Evolutionary conservation across 2,888 invertebrate species (phyloP), one percentile per base, ranked within the genome.

Genomic region (Tolmerus cingulatus): DNA sequence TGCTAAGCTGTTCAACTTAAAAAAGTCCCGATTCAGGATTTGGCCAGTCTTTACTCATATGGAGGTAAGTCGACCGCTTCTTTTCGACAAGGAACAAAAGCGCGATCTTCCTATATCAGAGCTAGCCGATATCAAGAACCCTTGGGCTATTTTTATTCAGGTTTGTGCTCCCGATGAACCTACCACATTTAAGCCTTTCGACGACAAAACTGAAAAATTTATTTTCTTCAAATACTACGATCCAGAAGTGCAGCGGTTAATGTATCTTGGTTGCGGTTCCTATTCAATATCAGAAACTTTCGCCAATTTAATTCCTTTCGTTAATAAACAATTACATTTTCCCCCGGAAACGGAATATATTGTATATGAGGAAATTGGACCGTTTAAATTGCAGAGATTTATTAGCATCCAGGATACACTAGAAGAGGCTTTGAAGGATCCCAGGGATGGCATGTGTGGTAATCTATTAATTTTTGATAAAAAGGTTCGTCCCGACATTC

Each of bases 391-490:
- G 16, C 97, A 98, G 92, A 95, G 95, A 92, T 96, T 98, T 90
- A 95, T 95, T 90, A 96, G 96, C 92, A 14, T 46, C 8, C 95
- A 96, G 89, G 96, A 97, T 90, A 96, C 98, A 2, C 94, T 99
- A 86, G 98, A 98, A 93, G 97, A 96, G 94, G 96, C 96, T 93
- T 89, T 92, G 4, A 90, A 87, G 37, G 1, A 90, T 66, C 89
- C 91, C 74, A 90, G 90, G 51, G 91, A 90, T 40, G 92, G 77
- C 16, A 23, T 51, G 14, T 77, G 77, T 9, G 77, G 99, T 90
- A 98, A 99, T 93, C 98, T 98, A 91, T 96, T 99, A 91, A 97
- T 99, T 91, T 99, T 99, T 93, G 98, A 99, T 93, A 78, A 43
- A 23, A 97, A 97, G 91, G 97, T 97, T 90, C 96, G 96, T 34